Base-by-base conservation (phyloP, 2,113 vertebrate species). In the Hydropotes inermis region DNA sequence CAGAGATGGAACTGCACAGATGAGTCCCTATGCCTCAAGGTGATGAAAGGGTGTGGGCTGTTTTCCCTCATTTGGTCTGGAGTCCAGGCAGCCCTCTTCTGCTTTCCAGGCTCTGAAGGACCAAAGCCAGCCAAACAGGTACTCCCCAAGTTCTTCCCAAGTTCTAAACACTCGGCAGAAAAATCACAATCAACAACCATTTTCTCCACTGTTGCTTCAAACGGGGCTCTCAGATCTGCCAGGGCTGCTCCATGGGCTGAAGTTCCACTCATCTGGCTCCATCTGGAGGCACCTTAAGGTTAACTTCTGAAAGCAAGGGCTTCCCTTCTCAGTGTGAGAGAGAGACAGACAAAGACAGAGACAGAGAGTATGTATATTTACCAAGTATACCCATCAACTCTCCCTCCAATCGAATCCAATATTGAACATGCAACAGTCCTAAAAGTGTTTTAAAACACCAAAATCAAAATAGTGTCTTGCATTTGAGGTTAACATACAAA, bases 401-500 rank as follows among this genome's bases (percentile, higher is more conserved):
- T 70, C n/a, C 87, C 92, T 90, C 50, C 21, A 17, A 25, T 36
- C 58, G 39, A 89, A 86, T 91, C 55, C 88, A 93, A 64, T 92
- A 95, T 5, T 92, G 91, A 97, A 95, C 95, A 92, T 87, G 85
- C 86, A 96, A 91, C 58, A 52, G 79, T 92, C 81, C 94, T 91
- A 95, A 98, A 98, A 84, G 58, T 92, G 82, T 64, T 93, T 91
- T 94, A 92, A 98, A 98, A 96, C 97, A 96, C 94, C 85, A 96
- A 89, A 95, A 97, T 96, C 88, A 94, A 78, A 97, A 74, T 57
- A 98, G 95, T 19, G 57, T 98, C 94, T 94, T 97, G 98, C 98
- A 97, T 96, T 97, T 36, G 64, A 98, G 97, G 97, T 97, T 98
- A 98, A 98, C 98, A 98, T 98, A 98, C 85, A 97, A 98, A 97